phyloP scores from a whole-genome alignment of 2,888 invertebrate species.

The Trisateles emortualis region DNA sequence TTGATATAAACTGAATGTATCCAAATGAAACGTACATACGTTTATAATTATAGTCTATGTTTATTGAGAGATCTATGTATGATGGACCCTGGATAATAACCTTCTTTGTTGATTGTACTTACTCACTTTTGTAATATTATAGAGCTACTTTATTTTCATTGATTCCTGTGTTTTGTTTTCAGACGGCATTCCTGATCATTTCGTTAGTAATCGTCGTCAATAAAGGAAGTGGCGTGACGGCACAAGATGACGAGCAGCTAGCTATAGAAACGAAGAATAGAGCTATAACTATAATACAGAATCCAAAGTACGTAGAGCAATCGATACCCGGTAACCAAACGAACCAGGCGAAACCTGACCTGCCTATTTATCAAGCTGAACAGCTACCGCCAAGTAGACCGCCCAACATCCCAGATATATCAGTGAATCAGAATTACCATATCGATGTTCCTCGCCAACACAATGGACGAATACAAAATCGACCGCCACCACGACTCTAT shows the following conservation, averaged over 20 bases:
- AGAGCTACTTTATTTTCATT: not conserved
- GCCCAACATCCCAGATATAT: slow-evolving; percentile 65
- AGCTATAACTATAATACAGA: slow-evolving; percentile 67
- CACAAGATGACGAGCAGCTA: slow-evolving; percentile 72
- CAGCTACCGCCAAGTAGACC: slow-evolving; percentile 71
- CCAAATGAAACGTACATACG: too few species aligned
- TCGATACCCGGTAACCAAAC: slow-evolving; percentile 42
- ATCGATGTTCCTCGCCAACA: slow-evolving; percentile 60
- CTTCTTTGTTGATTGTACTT: too few species aligned
- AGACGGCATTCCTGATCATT: slow-evolving; percentile 83
- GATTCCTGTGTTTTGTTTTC: slow-evolving; percentile 50
- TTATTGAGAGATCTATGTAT: too few species aligned
- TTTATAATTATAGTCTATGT: too few species aligned
- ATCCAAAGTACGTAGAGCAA: slow-evolving; percentile 67
- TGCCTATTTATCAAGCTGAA: slow-evolving; percentile 60
- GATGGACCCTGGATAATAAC: too few species aligned
- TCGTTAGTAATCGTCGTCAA: slow-evolving; percentile 80
- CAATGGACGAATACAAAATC: slow-evolving; percentile 59
- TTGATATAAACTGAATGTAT: too few species aligned
- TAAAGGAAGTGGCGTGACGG: slow-evolving; percentile 70
- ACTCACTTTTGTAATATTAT: too few species aligned
- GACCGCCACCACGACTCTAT: slow-evolving; percentile 61
- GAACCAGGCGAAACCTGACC: slow-evolving; percentile 50
- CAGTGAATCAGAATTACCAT: slow-evolving; percentile 54
- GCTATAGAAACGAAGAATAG: slow-evolving; percentile 74